Conservation (phyloP, 1,140 invertebrate species). For the Mya arenaria region DNA sequence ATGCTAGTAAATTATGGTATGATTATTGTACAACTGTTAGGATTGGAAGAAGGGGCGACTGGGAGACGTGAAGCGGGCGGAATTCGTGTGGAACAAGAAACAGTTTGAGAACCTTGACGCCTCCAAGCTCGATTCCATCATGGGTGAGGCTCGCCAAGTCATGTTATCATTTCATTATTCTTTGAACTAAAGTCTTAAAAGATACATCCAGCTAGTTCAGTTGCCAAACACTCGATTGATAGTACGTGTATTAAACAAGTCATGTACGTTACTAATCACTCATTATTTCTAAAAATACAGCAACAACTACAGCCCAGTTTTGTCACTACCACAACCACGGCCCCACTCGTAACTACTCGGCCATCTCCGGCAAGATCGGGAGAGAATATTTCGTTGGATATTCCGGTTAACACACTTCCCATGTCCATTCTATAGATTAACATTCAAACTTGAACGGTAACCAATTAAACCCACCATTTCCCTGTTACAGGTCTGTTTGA, state of each 20-base stretch:
- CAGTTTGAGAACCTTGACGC: constrained; percentile 84
- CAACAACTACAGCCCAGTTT: background rate
- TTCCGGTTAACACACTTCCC: too few relatives aligned
- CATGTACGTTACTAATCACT: background rate
- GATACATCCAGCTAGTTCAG: background rate
- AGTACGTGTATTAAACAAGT: background rate
- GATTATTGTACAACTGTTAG: too few relatives aligned
- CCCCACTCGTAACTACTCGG: background rate
- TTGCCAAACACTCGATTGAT: background rate
- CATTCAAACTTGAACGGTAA: too few relatives aligned
- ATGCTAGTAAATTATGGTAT: too few relatives aligned
- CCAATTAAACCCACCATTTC: too few relatives aligned
- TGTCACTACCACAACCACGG: background rate
- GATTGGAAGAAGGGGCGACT: constrained; percentile 48
- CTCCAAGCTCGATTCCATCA: constrained; percentile 62
- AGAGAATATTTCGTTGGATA: too few relatives aligned
- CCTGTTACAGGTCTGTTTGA: constrained; percentile 84
- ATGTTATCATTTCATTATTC: background rate
- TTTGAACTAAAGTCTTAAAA: background rate
- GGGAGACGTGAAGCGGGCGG: background rate
- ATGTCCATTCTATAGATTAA: too few relatives aligned
- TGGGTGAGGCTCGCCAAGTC: constrained; percentile 61
- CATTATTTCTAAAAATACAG: background rate
- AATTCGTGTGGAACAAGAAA: constrained; percentile 80
- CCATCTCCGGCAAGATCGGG: background rate